Conservation (phyloP, 2,113 vertebrate species). For the Albula goreensis region DNA sequence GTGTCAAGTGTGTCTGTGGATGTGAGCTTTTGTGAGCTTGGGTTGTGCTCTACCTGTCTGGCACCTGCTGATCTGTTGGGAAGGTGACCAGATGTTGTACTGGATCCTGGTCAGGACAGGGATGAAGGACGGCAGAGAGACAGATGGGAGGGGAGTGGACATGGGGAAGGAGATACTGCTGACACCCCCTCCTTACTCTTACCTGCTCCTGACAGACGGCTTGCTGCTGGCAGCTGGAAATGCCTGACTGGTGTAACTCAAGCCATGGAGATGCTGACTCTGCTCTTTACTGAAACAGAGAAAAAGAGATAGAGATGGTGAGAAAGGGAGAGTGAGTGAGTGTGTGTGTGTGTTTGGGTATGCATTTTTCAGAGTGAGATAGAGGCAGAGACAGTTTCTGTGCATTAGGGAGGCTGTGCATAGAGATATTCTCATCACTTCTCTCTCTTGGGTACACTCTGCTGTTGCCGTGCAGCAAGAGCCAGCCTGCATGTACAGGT, state of each 20-base stretch:
- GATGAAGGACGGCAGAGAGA: neutral
- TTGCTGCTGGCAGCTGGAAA: neutral
- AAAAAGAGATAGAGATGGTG: neutral
- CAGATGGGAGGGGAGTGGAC: neutral
- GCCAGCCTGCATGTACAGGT: conserved; percentile 26
- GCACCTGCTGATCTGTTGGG: too few species aligned
- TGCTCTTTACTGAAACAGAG: neutral
- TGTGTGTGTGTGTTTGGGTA: neutral
- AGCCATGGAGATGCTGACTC: neutral
- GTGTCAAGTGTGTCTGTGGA: too few species aligned
- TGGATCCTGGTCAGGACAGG: neutral
- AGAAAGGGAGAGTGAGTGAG: neutral
- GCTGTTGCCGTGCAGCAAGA: neutral
- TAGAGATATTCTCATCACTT: conserved; percentile 51
- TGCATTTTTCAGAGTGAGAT: neutral
- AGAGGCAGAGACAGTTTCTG: neutral
- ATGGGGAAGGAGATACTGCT: neutral
- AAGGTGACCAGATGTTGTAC: neutral
- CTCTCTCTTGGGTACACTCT: conserved; percentile 38
- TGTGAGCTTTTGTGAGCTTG: too few species aligned
- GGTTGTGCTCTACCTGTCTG: too few species aligned
- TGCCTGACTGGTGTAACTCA: neutral
- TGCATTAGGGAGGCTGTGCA: neutral
- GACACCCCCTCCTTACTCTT: neutral
- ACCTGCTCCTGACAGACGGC: neutral